Percentiles rank a stretch among this genome's conserved stretches.
Evolutionary conservation across 2,797 vertebrate genomes (phyloP).

Genomic region (Salarias fasciatus): DNA sequence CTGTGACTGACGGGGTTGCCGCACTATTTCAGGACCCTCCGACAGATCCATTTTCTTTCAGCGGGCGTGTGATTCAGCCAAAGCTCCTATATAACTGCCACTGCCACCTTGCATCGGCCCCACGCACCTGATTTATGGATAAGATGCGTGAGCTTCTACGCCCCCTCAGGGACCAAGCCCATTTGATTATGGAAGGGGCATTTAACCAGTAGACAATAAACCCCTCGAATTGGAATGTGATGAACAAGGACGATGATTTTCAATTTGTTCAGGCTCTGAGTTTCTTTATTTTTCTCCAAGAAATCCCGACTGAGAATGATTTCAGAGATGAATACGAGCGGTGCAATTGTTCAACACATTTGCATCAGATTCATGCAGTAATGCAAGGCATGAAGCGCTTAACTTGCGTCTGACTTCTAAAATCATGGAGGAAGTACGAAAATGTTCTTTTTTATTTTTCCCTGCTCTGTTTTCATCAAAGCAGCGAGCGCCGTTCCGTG

Average conservation of each 20-base stretch:
- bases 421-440: slow-evolving; percentile 22
- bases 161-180: slow-evolving; percentile 57
- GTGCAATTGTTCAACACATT: slow-evolving; percentile 38
- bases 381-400: slow-evolving; percentile 18
- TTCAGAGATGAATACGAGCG: slow-evolving; percentile 14
- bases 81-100: slow-evolving; percentile 73
- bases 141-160: slow-evolving; percentile 64
- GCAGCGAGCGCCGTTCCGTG: slow-evolving; percentile 11
- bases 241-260: slow-evolving; percentile 46
- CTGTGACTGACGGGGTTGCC: slow-evolving; percentile 58
- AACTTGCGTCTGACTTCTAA: slow-evolving; percentile 26
- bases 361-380: slow-evolving; percentile 32
- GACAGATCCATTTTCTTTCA: slow-evolving; percentile 77
- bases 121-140: slow-evolving; percentile 74
- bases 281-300: too few relatives aligned
- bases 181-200: slow-evolving; percentile 74
- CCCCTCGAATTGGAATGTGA: slow-evolving; percentile 60
- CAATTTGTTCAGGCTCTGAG: slow-evolving; percentile 15
- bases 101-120: slow-evolving; percentile 50
- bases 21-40: slow-evolving; percentile 69
- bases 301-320: slow-evolving; percentile 4
- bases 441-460: too few relatives aligned
- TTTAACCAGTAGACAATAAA: slow-evolving; percentile 71
- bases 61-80: slow-evolving; percentile 51
- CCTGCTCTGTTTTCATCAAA: slow-evolving; percentile 30